Evolutionary conservation across 2,888 invertebrate genomes (phyloP).

Genomic region (Tetranychus piercei): DNA sequence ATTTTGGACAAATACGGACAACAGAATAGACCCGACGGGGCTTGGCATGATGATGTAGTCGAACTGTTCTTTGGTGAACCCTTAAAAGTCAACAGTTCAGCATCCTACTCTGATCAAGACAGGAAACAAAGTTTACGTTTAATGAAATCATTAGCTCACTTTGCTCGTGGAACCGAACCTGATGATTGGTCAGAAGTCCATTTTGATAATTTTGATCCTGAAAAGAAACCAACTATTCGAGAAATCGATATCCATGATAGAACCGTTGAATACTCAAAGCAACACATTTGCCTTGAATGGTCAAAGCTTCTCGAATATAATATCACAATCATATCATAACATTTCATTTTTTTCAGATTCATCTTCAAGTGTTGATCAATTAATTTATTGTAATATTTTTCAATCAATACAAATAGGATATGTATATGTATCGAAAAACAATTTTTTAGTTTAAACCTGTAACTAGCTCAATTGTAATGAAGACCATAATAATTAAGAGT

Average conservation of each 20-base stretch:
- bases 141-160: not conserved
- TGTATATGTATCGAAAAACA: no score
- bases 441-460: no score
- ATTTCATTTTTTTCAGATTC: no score
- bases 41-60: not conserved
- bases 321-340: no score
- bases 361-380: no score
- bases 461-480: no score
- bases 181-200: not conserved
- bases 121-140: not conserved
- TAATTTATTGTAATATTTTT: no score
- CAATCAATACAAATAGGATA: no score
- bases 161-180: not conserved
- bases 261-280: not conserved
- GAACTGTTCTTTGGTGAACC: not conserved
- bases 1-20: not conserved
- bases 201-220: not conserved
- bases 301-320: not conserved
- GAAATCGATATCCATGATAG: not conserved
- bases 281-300: slow-evolving; percentile 18
- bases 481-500: no score
- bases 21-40: not conserved
- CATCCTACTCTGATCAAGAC: not conserved
- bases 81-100: not conserved
- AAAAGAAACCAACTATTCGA: not conserved